Evolutionary conservation across 2,888 invertebrate species (phyloP).

Genomic region (Elegia similella): DNA sequence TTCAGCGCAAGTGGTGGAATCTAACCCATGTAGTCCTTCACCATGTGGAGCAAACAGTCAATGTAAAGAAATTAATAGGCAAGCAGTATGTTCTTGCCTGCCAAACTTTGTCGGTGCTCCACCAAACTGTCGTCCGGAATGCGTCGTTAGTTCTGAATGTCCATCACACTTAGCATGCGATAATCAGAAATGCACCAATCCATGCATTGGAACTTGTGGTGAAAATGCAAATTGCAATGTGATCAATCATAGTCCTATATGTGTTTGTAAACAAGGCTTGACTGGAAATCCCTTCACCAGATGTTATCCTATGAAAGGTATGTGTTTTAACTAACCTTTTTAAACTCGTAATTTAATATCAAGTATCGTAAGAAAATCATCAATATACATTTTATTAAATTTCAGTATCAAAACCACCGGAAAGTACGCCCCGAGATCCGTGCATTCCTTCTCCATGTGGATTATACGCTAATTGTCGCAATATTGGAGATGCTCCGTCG

Average conservation of each 20-base stretch:
- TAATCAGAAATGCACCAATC: conserved; percentile 86
- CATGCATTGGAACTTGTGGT: conserved; percentile 84
- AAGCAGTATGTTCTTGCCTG: conserved; percentile 87
- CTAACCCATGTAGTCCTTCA: conserved; percentile 70
- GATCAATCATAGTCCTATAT: conserved; percentile 87
- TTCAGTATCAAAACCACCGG: conserved; percentile 60
- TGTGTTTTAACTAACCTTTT: neutral
- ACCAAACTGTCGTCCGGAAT: conserved; percentile 87
- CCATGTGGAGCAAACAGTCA: conserved; percentile 90
- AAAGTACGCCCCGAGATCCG: conserved; percentile 66
- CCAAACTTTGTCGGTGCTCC: conserved; percentile 85
- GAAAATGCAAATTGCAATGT: conserved; percentile 83
- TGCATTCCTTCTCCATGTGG: conserved; percentile 87
- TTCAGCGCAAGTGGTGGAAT: conserved; percentile 55
- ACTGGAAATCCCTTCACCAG: conserved; percentile 90
- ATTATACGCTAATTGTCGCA: conserved; percentile 83
- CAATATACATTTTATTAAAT: conserved; percentile 20
- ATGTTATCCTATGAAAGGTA: conserved; percentile 83
- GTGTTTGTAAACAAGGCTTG: conserved; percentile 86
- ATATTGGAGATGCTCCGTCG: conserved; percentile 78
- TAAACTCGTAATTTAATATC: conserved; percentile 15
- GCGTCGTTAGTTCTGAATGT: conserved; percentile 86
- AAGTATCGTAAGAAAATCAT: neutral
- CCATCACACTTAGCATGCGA: conserved; percentile 84
- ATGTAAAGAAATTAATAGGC: conserved; percentile 86